These are phyloP conservation scores for Petroica traversi DNA, from an alignment of 2,113 vertebrate genomes.

Conservation along the genomic window DNA sequence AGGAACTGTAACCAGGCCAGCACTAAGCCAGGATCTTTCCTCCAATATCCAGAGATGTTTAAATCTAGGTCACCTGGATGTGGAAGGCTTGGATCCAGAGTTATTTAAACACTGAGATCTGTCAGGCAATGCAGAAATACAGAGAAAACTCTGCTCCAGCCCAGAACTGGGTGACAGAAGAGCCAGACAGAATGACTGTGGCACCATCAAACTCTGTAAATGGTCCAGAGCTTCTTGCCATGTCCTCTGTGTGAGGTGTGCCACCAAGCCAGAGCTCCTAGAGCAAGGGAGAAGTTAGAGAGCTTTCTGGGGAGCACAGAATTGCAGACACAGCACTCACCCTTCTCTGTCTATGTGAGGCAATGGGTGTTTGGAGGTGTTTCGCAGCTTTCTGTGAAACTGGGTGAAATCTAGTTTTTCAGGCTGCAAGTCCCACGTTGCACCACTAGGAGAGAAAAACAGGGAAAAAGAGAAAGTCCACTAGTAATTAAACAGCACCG, in stretches of 20 bases:
- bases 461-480: not conserved
- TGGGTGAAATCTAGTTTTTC: conserved; percentile 96
- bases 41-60: not conserved
- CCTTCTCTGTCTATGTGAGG: conserved; percentile 94
- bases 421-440: conserved; percentile 94
- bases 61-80: not conserved
- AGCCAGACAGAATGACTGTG: not conserved
- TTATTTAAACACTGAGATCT: not conserved
- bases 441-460: conserved; percentile 78
- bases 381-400: conserved; percentile 87
- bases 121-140: not conserved
- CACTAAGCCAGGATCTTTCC: not conserved
- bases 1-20: not conserved
- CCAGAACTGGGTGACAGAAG: not conserved
- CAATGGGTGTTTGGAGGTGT: conserved; percentile 84
- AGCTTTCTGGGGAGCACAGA: not conserved
- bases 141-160: not conserved
- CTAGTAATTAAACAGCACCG: not conserved
- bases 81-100: not conserved
- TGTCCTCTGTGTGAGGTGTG: fast-evolving
- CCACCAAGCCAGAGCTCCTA: not conserved
- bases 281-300: not conserved
- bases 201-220: fast-evolving
- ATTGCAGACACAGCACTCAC: conserved; percentile 66
- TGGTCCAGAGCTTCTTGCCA: not conserved